Evolutionary conservation across 1,140 invertebrate species (phyloP), one percentile per base, ranked within the genome.

Genomic region (Pachypeltis micranthus): DNA sequence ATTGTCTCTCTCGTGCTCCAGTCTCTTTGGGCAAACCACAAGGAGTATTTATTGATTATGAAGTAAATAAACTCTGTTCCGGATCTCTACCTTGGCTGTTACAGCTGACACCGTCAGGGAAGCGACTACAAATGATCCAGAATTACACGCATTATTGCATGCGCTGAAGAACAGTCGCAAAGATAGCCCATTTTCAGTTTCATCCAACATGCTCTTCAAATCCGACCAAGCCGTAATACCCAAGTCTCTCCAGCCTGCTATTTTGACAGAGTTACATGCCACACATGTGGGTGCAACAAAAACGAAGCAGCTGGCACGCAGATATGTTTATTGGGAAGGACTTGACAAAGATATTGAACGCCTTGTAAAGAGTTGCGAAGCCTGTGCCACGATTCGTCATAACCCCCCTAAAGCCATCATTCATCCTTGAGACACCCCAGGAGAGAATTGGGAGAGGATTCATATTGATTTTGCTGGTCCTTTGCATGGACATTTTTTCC

Each of bases 401-500:
- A 69, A 51, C 57, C 68, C 67, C 16, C 1, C 62, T 10, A 69
- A 70, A 62, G 64, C 56, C 12, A 61, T 44, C 1, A 10, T 67
- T 7, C 68, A 68, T 56, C 66, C 58, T n/a, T 73, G 70, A 71
- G 67, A 70, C n/a, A 16, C 44, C 51, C 69, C 73, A 47, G 56
- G 39, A 21, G 25, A 65, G 23, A 68, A 69, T 59, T 74, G 69
- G 64, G 51, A 71, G 51, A 54, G 71, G 39, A 31, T 74, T 1
- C 73, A 74, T 63, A 65, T 68, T 0, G 70, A 73, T 67, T 71
- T 72, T 61, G 67, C 69, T 34, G 72, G 70, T 16, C 70, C 69
- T 23, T 70, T 72, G 55, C 54, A 64, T 21, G 63, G 63, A 44
- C 64, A 69, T 57, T 69, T 68, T 60, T 79, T 75, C 63, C 61